Evolutionary conservation across 2,888 invertebrate genomes (phyloP), one percentile per base, ranked within the genome.

Genomic region (Epirrita christyi): DNA sequence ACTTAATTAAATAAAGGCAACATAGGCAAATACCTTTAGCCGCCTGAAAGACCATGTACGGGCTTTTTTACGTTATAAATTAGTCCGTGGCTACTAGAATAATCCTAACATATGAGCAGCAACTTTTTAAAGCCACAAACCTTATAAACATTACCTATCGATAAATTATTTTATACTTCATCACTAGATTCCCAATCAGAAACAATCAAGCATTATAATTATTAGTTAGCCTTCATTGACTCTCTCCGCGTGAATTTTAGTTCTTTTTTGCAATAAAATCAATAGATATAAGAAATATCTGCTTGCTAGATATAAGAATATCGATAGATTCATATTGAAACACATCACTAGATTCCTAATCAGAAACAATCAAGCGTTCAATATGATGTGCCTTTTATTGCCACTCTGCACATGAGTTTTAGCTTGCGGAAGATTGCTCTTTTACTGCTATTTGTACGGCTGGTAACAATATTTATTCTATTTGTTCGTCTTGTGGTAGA

Each of bases 391-490:
- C 29, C 2, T 29, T 86, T 87, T 86, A 88, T 85, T 81, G 75
- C 80, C 61, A 62, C 62, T 68, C 66, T 76, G 70, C 70, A 59
- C 76, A 80, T 82, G 76, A 81, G 83, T 86, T 85, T 81, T 78
- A 81, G 83, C 81, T 83, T 77, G 68, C 59, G 45, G 52, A 59
- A 73, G 69, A 78, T 78, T 75, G 70, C 46, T 67, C 59, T 69
- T 72, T 71, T 73, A 73, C 66, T 71, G 63, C 67, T 55, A 64
- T 61, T 61, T 63, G 59, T 46, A 13, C 49, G 41, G 15, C 27
- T 43, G 21, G 46, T 57, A 51, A 58, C 48, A 48, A 58, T 52
- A 38, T 57, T n/a, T 55, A 49, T 40, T 8, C 4, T 29, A 21
- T 21, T 21, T 21, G 21, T 56, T 46, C 15, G 6, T 11, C 11